Percentiles rank a stretch among this genome's conserved stretches.
Conservation (phyloP, 1,140 invertebrate genomes). For the Lerema accius region DNA sequence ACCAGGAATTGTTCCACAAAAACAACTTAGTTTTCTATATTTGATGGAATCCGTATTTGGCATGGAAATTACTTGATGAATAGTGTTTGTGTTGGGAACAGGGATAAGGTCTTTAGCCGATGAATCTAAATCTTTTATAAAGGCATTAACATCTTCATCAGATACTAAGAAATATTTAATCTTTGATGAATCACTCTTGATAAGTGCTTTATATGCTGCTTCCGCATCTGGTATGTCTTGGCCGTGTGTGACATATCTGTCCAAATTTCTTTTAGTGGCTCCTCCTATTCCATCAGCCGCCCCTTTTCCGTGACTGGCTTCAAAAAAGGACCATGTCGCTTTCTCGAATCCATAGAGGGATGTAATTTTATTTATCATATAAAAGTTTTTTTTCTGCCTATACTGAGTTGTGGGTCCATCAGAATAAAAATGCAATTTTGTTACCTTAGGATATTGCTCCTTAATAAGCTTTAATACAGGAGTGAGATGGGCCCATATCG, state of each 20-base stretch:
- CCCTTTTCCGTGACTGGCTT: constrained; percentile 41
- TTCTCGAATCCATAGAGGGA: neutral
- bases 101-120: neutral
- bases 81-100: no score
- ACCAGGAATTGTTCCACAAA: constrained; percentile 3
- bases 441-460: constrained; percentile 14
- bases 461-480: constrained; percentile 30
- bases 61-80: neutral
- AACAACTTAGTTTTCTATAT: constrained; percentile 23
- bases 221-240: constrained; percentile 31
- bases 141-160: constrained; percentile 2
- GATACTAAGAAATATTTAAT: constrained; percentile 19
- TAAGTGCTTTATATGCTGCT: constrained; percentile 4
- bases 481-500: constrained; percentile 36
- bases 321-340: constrained; percentile 37
- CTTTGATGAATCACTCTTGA: neutral
- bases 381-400: constrained; percentile 41
- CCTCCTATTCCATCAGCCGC: constrained; percentile 43
- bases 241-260: constrained; percentile 17
- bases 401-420: constrained; percentile 37
- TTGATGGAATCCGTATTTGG: neutral
- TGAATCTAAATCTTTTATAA: neutral
- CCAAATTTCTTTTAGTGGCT: constrained; percentile 33
- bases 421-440: constrained; percentile 34
- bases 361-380: constrained; percentile 17